Conservation (phyloP, 2,888 invertebrate genomes). For the Rotaria socialis region DNA sequence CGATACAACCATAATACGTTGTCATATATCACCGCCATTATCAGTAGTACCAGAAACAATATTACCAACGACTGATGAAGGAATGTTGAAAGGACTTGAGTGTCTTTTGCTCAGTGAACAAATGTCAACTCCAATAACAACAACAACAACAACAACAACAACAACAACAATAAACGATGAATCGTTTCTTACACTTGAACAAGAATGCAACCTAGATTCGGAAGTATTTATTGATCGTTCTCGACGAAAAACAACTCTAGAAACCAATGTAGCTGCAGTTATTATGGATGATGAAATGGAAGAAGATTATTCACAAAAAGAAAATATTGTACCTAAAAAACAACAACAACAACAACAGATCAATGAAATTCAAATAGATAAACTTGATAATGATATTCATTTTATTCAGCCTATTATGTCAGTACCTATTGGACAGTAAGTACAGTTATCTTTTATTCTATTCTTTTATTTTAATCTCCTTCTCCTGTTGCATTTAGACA, state of each 20-base stretch:
- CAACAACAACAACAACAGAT: background rate
- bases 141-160: background rate
- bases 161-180: background rate
- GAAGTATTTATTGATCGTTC: background rate
- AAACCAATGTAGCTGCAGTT: background rate
- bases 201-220: background rate
- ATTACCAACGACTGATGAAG: background rate
- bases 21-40: background rate
- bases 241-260: background rate
- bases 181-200: background rate
- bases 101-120: constrained; percentile 21
- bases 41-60: background rate
- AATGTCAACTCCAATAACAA: background rate
- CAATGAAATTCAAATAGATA: background rate
- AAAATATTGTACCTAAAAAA: background rate
- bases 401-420: background rate
- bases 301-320: background rate
- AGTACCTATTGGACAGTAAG: background rate
- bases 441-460: background rate
- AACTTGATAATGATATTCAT: background rate
- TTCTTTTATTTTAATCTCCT: background rate
- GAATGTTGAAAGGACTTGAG: background rate
- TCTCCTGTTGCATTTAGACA: background rate
- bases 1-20: background rate
- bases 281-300: background rate